Base-by-base conservation (phyloP, 1,140 invertebrate species). In the Drosophila tani region DNA sequence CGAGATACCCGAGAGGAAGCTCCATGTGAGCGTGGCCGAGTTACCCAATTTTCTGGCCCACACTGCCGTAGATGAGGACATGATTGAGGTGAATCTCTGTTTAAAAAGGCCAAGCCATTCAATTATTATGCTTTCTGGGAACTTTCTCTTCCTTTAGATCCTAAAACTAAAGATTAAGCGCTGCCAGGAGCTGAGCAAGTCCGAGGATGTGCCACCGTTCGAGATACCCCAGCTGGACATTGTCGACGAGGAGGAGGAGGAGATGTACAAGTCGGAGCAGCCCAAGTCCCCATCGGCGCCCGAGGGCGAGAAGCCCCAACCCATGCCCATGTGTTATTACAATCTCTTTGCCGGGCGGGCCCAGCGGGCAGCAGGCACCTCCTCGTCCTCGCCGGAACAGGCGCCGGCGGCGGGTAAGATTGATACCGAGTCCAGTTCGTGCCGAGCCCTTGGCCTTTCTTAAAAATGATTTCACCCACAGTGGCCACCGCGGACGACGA, bases 401-500 rank as follows among this genome's bases (percentile, higher is more conserved):
- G 84, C 81, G 12, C 86, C 85, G 7, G 81, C 88, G 12, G 87
- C 91, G 46, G 92, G 92, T 93, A 79, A 85, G 69, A 17, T 27
- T 60, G 51, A 12, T 27, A 40, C 38, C 47, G 0, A 38, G 40
- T 24, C 32, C 27, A 67, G 59, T 32, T 66, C 45, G 41, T 47
- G 73, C 19, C 1, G 11, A n/a, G 7, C 17, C 56, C 19, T 14
- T 21, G 41, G 24, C n/a, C 29, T n/a, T 65, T 21, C 57, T 24
- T 19, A 24, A 43, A 63, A 43, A 63, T 45, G 5, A 24, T 45
- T 21, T 59, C 11, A n/a, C 19, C 19, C 8, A 29, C 67, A 86
- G 84, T 81, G 57, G 93, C 93, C 93, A 94, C 93, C 17, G 95
- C 96, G 0, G 96, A 97, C 58, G 97, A 97, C 71, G 96, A 97